Conservation (phyloP, 2,113 vertebrate species). For the Corythornis cristatus region DNA sequence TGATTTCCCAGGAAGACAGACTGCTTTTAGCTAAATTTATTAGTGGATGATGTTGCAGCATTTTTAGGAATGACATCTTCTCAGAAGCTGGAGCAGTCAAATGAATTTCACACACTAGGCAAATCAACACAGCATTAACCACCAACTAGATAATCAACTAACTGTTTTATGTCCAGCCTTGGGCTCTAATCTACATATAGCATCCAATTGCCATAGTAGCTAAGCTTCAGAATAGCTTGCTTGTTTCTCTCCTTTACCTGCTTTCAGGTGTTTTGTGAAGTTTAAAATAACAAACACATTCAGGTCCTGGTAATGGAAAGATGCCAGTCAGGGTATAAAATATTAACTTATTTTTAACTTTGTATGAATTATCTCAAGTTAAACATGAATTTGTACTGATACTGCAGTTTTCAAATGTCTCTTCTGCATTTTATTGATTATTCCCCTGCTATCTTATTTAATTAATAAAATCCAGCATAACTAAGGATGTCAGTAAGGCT, state of each 20-base stretch:
- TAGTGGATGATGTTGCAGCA: not conserved
- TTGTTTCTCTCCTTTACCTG: not conserved
- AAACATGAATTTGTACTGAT: not conserved
- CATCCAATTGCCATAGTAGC: not conserved
- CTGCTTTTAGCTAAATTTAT: not conserved
- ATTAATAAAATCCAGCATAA: not conserved
- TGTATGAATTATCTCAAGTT: not conserved
- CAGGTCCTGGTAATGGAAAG: not conserved
- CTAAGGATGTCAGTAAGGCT: not conserved
- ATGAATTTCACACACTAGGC: not conserved
- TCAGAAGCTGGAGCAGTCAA: not conserved
- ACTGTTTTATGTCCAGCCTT: not conserved
- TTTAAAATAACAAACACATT: not conserved
- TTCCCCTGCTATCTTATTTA: not conserved
- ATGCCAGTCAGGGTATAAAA: not conserved
- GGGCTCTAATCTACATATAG: not conserved
- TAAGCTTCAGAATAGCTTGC: not conserved
- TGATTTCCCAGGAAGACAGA: not conserved
- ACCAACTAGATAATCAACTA: not conserved
- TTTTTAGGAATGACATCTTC: not conserved
- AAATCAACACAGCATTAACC: not conserved
- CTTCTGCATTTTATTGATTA: not conserved
- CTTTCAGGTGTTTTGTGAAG: not conserved
- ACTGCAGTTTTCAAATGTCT: not conserved
- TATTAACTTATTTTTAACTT: not conserved